Evolutionary conservation across 2,113 vertebrate species (phyloP).

Genomic region (Mastomys natalensis): DNA sequence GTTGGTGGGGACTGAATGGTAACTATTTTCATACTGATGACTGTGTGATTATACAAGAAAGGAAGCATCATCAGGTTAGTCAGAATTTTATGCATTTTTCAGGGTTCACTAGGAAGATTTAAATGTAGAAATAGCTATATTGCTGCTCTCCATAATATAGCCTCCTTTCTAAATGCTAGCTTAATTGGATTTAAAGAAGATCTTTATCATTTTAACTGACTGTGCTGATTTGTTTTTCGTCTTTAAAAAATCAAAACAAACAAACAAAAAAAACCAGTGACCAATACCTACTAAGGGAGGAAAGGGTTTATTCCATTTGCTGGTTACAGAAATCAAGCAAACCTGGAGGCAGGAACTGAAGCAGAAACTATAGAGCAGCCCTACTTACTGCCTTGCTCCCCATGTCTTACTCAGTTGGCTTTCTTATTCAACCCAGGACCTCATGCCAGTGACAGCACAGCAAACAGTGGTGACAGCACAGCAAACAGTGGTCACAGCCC

Average conservation of each 20-base stretch:
- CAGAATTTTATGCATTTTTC: conserved; percentile 42
- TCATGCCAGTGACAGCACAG: too few species aligned
- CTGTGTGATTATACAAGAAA: conserved; percentile 11
- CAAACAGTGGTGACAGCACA: too few species aligned
- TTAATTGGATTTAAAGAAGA: not conserved
- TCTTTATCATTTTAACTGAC: not conserved
- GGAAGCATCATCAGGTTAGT: conserved; percentile 29
- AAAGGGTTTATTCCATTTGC: too few species aligned
- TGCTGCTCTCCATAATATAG: not conserved
- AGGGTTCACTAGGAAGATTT: conserved; percentile 39
- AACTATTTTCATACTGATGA: conserved; percentile 46
- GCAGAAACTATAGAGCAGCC: not conserved
- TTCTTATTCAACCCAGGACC: not conserved
- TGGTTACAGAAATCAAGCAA: not conserved
- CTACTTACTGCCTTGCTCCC: not conserved
- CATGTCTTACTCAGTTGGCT: not conserved
- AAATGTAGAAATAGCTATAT: not conserved
- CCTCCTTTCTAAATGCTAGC: not conserved
- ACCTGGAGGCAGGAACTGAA: not conserved
- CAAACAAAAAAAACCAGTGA: too few species aligned
- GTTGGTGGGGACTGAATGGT: not conserved
- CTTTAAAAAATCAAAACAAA: not conserved
- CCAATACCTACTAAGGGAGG: not conserved
- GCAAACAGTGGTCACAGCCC: not conserved
- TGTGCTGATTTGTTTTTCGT: not conserved